Conservation (phyloP, 2,797 vertebrate genomes). For the Lutjanus argentimaculatus region DNA sequence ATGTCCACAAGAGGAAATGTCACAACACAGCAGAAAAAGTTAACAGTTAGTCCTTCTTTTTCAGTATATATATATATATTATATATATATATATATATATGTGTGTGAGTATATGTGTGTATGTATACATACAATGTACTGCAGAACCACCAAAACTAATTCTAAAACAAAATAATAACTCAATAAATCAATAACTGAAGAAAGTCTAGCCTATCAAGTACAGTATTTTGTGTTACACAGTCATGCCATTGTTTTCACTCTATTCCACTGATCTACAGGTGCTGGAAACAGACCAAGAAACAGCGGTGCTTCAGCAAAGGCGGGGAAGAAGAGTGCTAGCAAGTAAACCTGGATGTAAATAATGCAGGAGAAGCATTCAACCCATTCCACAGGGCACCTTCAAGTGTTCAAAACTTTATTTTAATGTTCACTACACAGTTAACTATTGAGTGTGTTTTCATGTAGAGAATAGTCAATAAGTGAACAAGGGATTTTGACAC, state of each 20-base stretch:
- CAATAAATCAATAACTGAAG: no score
- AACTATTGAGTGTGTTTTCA: background rate
- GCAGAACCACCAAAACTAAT: background rate
- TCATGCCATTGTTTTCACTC: background rate
- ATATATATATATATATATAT: no score
- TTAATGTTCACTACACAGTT: background rate
- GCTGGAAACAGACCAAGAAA: background rate
- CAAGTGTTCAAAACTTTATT: background rate
- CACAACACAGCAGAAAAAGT: background rate
- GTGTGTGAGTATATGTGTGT: no score
- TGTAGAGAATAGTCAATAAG: background rate
- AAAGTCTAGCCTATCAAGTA: background rate
- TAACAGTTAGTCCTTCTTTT: no score
- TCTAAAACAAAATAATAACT: background rate
- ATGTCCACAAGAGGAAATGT: conserved; percentile 1
- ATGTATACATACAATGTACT: background rate
- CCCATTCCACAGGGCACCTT: background rate
- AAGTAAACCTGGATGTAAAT: background rate
- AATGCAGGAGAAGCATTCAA: background rate
- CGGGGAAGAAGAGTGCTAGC: background rate
- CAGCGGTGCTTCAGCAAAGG: background rate
- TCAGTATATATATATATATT: no score
- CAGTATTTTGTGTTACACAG: background rate
- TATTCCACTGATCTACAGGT: background rate
- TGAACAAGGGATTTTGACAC: background rate